Evolutionary conservation across 2,888 invertebrate genomes (phyloP).

Genomic region (Amaurobius ferox): DNA sequence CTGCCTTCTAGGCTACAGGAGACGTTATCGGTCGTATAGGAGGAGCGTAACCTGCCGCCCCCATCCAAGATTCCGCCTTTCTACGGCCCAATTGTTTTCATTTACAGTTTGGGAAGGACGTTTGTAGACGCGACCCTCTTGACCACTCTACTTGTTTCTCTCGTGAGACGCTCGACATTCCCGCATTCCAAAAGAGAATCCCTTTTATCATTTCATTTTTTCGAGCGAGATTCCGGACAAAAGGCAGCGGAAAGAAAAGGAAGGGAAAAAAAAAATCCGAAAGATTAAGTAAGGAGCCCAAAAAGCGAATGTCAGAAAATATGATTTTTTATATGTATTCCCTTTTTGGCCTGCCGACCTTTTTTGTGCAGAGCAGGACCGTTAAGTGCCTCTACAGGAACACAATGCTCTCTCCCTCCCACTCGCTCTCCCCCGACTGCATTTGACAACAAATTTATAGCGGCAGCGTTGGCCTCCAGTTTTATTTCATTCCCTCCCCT

Average conservation of each 20-base stretch:
- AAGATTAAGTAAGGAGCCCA: slow-evolving; percentile 66
- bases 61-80: too few relatives aligned
- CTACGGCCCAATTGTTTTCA: too few relatives aligned
- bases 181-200: slow-evolving; percentile 31
- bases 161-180: too few relatives aligned
- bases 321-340: too few relatives aligned
- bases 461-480: not conserved
- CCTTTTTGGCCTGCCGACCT: slow-evolving; percentile 60
- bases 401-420: slow-evolving; percentile 10
- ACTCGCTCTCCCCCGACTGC: not conserved
- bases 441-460: slow-evolving; percentile 8
- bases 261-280: slow-evolving; percentile 3
- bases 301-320: too few relatives aligned
- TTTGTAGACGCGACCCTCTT: too few relatives aligned
- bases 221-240: slow-evolving; percentile 8
- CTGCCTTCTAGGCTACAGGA: too few relatives aligned
- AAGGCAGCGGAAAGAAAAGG: not conserved
- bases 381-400: slow-evolving; percentile 65
- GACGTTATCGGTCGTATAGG: too few relatives aligned
- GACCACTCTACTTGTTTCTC: too few relatives aligned
- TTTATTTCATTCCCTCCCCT: not conserved
- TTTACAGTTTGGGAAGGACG: too few relatives aligned
- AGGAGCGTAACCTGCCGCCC: too few relatives aligned
- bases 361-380: slow-evolving; percentile 42
- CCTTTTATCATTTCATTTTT: slow-evolving; percentile 32